Evolutionary conservation across 2,888 invertebrate species (phyloP).

Genomic region (Troides aeacus): DNA sequence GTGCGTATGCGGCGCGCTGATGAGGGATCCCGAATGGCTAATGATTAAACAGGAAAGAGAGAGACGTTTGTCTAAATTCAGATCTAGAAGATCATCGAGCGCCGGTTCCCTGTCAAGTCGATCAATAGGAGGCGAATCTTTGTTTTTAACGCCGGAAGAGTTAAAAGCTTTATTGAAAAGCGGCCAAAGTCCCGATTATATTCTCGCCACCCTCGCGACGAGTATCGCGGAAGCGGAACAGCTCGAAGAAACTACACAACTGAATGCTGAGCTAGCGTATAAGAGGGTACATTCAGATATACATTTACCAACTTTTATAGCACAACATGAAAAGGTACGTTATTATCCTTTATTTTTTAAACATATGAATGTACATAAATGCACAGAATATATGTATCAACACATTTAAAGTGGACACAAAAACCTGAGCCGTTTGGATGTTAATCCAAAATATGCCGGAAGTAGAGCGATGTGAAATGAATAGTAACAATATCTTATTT

Average conservation of each 20-base stretch:
- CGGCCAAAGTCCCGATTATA: constrained; percentile 83
- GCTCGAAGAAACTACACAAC: constrained; percentile 65
- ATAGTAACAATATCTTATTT: too few species aligned
- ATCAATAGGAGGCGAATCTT: constrained; percentile 70
- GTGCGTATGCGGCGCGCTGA: constrained; percentile 91
- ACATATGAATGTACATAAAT: not conserved
- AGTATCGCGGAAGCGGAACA: constrained; percentile 75
- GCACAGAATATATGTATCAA: too few species aligned
- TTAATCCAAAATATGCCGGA: too few species aligned
- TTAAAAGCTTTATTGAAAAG: constrained; percentile 84
- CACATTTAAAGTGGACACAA: too few species aligned
- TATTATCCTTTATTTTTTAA: not conserved
- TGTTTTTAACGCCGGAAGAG: constrained; percentile 81
- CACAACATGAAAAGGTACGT: constrained; percentile 83
- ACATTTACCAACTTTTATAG: constrained; percentile 88
- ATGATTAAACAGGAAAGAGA: constrained; percentile 81
- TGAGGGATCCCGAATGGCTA: constrained; percentile 93
- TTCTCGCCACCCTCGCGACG: constrained; percentile 81
- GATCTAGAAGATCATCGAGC: constrained; percentile 69
- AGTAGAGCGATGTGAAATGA: too few species aligned
- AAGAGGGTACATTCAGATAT: constrained; percentile 83
- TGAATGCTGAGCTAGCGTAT: constrained; percentile 62
- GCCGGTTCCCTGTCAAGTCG: constrained; percentile 74
- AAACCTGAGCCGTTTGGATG: too few species aligned
- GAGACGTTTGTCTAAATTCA: constrained; percentile 57